Evolutionary conservation across 1,140 invertebrate species (phyloP).

Genomic region (Paralvinella palmiformis): DNA sequence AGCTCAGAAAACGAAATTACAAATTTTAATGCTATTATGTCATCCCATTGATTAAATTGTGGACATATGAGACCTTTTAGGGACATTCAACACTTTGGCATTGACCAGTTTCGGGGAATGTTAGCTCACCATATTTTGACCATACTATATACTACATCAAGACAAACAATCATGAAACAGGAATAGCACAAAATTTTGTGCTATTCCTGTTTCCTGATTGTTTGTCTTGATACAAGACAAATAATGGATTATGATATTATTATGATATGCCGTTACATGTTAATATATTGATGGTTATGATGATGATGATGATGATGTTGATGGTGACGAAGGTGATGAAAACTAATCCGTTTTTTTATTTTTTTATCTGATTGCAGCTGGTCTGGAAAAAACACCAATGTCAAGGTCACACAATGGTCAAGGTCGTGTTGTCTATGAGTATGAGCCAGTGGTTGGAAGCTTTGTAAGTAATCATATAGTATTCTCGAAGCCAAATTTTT

Average conservation of each 20-base stretch:
- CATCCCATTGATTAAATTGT: too few relatives aligned
- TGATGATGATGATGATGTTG: background rate
- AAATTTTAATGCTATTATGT: too few relatives aligned
- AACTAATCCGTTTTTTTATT: background rate
- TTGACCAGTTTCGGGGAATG: too few relatives aligned
- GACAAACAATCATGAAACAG: too few relatives aligned
- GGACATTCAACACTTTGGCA: too few relatives aligned
- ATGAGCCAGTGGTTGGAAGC: constrained; percentile 77
- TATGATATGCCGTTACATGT: background rate
- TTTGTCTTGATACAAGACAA: background rate
- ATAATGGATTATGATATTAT: background rate
- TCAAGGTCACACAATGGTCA: constrained; percentile 63
- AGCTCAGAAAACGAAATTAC: too few relatives aligned
- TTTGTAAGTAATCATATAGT: constrained; percentile 64
- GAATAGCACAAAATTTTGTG: background rate
- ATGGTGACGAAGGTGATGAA: too few relatives aligned
- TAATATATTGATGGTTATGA: background rate
- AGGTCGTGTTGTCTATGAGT: constrained; percentile 77
- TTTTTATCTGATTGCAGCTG: constrained; percentile 30
- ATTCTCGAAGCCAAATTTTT: too few relatives aligned
- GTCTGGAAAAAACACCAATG: constrained; percentile 42
- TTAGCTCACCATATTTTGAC: too few relatives aligned
- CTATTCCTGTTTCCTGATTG: background rate
- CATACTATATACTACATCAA: too few relatives aligned
- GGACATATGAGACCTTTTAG: too few relatives aligned